These are phyloP conservation scores for Hestina assimilis DNA, from an alignment of 1,140 invertebrate species.

Conservation along the genomic window DNA sequence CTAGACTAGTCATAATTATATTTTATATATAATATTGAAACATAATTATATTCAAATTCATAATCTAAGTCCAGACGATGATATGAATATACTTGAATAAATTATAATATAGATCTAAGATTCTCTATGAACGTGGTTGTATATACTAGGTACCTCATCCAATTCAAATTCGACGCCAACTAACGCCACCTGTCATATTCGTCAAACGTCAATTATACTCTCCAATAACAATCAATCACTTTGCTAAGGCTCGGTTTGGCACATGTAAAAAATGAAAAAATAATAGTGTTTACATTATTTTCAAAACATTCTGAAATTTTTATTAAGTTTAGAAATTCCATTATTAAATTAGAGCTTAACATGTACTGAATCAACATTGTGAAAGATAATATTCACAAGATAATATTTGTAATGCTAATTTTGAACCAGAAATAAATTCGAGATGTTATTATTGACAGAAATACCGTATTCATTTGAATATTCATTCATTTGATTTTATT, in stretches of 20 bases:
- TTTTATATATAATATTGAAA: too few species aligned
- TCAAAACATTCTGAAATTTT: not conserved
- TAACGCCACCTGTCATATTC: not conserved
- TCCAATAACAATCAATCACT: not conserved
- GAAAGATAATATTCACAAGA: too few species aligned
- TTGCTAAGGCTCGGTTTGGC: not conserved
- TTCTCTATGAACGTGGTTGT: not conserved
- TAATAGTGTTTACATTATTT: not conserved
- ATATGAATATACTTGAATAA: constrained; percentile 3
- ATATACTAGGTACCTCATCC: too few species aligned
- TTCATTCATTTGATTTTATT: too few species aligned
- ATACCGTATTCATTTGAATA: too few species aligned
- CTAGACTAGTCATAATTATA: too few species aligned
- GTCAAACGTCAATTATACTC: constrained; percentile 4
- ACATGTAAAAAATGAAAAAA: not conserved
- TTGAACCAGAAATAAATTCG: too few species aligned
- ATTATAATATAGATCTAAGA: constrained; percentile 11
- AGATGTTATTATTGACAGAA: too few species aligned
- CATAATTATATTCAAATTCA: not conserved
- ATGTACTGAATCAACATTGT: too few species aligned
- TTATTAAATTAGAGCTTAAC: too few species aligned
- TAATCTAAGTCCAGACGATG: not conserved
- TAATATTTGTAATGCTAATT: too few species aligned
- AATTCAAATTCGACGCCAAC: not conserved
- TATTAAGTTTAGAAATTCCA: too few species aligned